Percentiles rank a stretch among this genome's conserved stretches.
phyloP scores from a whole-genome alignment of 2,888 invertebrate species.

The Rhamphomyia laevipes region DNA sequence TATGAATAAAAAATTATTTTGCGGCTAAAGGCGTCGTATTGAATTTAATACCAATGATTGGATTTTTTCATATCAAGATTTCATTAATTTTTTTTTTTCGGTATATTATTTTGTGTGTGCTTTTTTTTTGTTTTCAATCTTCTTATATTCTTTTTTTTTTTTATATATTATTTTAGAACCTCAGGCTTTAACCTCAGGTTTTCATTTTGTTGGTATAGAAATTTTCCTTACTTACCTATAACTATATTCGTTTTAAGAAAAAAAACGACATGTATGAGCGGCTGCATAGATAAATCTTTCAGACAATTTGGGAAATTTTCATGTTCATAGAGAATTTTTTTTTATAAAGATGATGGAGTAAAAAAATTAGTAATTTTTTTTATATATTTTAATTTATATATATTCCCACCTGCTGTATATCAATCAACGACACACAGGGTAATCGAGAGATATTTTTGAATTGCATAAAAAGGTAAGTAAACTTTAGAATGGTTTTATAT shows the following conservation, averaged over 20 bases:
- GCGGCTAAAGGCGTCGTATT: slow-evolving; percentile 17
- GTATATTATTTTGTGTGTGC: neutral
- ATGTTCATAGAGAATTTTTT: no score
- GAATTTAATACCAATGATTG: slow-evolving; percentile 16
- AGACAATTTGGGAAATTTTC: no score
- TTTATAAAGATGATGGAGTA: slow-evolving; percentile 2
- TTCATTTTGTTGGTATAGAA: slow-evolving; percentile 5
- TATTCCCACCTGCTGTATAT: slow-evolving; percentile 9
- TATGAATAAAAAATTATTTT: slow-evolving; percentile 5
- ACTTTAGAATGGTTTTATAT: no score
- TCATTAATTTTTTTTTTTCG: neutral
- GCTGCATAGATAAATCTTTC: no score
- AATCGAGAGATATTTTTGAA: neutral
- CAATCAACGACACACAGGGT: neutral
- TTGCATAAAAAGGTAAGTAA: slow-evolving; percentile 3
- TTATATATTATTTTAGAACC: slow-evolving; percentile 12
- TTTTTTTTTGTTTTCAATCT: neutral
- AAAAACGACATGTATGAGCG: no score
- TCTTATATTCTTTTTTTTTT: no score
- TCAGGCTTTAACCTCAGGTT: slow-evolving; percentile 12
- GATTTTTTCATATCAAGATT: slow-evolving; percentile 8
- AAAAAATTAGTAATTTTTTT: slow-evolving; percentile 11
- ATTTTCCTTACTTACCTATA: slow-evolving; percentile 1
- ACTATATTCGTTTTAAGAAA: neutral
- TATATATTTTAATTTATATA: neutral